Evolutionary conservation across 2,113 vertebrate genomes (phyloP).

Genomic region (Gopherus flavomarginatus): DNA sequence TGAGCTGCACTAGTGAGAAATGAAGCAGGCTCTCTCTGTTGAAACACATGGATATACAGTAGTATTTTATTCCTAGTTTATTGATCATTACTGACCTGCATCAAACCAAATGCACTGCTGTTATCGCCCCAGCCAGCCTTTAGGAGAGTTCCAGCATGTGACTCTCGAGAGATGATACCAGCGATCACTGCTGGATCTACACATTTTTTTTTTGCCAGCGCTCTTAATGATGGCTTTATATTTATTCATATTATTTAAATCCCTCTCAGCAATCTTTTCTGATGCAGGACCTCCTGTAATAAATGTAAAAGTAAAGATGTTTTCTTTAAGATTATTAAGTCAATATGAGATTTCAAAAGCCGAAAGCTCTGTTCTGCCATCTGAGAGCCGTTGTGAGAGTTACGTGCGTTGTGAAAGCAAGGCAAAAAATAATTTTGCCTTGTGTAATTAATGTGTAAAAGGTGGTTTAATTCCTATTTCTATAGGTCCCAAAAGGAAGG

Average conservation of each 20-base stretch:
- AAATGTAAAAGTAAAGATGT: not conserved
- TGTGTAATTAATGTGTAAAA: not conserved
- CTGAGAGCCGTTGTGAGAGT: not conserved
- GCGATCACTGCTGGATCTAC: slow-evolving; percentile 79
- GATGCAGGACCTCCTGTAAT: slow-evolving; percentile 76
- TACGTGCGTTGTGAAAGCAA: not conserved
- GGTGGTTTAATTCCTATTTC: not conserved
- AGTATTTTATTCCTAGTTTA: not conserved
- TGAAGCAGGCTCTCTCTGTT: not conserved
- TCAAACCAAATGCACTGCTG: slow-evolving; percentile 81
- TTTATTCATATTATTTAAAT: slow-evolving; percentile 64
- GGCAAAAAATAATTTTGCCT: not conserved
- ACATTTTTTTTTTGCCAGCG: slow-evolving; percentile 61
- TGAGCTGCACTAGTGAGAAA: not conserved
- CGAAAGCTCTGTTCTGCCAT: not conserved
- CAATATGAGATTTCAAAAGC: not conserved
- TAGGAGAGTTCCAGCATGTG: slow-evolving; percentile 71
- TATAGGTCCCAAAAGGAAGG: not conserved
- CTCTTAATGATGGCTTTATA: slow-evolving; percentile 76
- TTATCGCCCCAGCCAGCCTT: slow-evolving; percentile 72
- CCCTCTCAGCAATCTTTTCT: slow-evolving; percentile 73
- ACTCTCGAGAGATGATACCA: slow-evolving; percentile 82
- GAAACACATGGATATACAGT: not conserved
- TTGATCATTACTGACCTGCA: slow-evolving; percentile 77
- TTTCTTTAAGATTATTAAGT: not conserved